Evolutionary conservation across 2,113 vertebrate species (phyloP), one percentile per base, ranked within the genome.

Genomic region (Lamprologus speciosus): DNA sequence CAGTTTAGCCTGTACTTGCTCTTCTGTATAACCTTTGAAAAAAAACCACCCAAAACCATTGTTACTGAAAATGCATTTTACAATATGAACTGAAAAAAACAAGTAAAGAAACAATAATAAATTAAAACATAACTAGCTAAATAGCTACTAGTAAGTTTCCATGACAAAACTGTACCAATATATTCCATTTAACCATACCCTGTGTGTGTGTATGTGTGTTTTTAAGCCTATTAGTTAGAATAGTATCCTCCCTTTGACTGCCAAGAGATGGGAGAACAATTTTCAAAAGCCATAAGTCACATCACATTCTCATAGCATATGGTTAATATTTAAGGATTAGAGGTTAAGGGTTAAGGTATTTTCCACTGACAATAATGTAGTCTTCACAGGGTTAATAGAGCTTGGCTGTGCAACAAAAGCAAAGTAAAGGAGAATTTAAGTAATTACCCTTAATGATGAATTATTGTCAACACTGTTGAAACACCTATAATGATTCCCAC

Each of bases 31-130:
- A 68, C 11, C 7, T 68, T 68, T 68, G 19, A 65, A 21, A 68
- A 21, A n/a, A 9, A 6, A 6, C 1, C 12, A 1, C 0, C 5
- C 9, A 35, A 4, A 19, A 21, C 3, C 7, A 40, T 40, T 68
- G 5, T 68, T 13, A 40, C n/a, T 40, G 11, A 21, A 40, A 68
- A 40, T 14, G 10, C 10, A 23, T 40, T 68, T 68, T 21, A 68
- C 10, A 21, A 23, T 40, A 68, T 40, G 7, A 63, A 35, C 28
- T 63, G 9, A 63, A 63, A 35, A 35, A 33, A 63, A 63, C 19
- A 63, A 35, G 1, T 5, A n/a, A 63, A 63, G 58, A 10, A 33
- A 58, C 5, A 28, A 28, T 9, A 58, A 58, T 17, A 60, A 17
- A 60, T 60, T 60, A 58, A 31, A n/a, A 65, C 6, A 65, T 65